These are phyloP conservation scores for Rhadinocentrus ornatus DNA, from an alignment of 2,797 vertebrate species.

Conservation along the genomic window DNA sequence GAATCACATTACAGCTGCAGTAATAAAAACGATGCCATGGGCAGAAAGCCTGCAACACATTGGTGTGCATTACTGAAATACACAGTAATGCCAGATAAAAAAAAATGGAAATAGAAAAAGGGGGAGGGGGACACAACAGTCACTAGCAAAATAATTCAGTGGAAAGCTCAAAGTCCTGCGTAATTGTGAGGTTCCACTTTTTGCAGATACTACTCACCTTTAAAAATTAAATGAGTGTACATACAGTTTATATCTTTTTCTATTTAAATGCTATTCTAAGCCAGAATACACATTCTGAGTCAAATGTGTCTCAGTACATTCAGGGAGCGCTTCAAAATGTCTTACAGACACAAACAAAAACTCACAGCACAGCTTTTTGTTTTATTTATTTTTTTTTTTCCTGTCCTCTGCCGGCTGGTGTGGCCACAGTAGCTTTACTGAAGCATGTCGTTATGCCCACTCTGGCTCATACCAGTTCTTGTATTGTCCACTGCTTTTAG, in stretches of 20 bases:
- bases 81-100: slow-evolving; percentile 27
- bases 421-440: slow-evolving; percentile 48
- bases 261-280: too few relatives aligned
- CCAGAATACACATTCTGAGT: too few relatives aligned
- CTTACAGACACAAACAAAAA: slow-evolving; percentile 30
- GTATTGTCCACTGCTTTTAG: slow-evolving; percentile 42
- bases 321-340: slow-evolving; percentile 11
- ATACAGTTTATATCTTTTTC: not conserved
- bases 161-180: not conserved
- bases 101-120: not conserved
- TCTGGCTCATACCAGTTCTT: slow-evolving; percentile 27
- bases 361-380: slow-evolving; percentile 35
- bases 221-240: not conserved
- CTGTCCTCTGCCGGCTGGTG: slow-evolving; percentile 37
- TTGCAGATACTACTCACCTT: slow-evolving; percentile 1
- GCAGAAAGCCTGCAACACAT: slow-evolving; percentile 44
- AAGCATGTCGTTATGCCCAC: slow-evolving; percentile 51
- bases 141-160: too few relatives aligned
- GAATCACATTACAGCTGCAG: slow-evolving; percentile 34
- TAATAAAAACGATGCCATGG: slow-evolving; percentile 45
- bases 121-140: not conserved
- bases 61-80: slow-evolving; percentile 56
- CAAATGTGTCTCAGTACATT: slow-evolving; percentile 9
- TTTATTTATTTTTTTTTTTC: slow-evolving; percentile 22
- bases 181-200: not conserved